Evolutionary conservation across 2,888 invertebrate genomes (phyloP).

Genomic region (Trissolcus japonicus): DNA sequence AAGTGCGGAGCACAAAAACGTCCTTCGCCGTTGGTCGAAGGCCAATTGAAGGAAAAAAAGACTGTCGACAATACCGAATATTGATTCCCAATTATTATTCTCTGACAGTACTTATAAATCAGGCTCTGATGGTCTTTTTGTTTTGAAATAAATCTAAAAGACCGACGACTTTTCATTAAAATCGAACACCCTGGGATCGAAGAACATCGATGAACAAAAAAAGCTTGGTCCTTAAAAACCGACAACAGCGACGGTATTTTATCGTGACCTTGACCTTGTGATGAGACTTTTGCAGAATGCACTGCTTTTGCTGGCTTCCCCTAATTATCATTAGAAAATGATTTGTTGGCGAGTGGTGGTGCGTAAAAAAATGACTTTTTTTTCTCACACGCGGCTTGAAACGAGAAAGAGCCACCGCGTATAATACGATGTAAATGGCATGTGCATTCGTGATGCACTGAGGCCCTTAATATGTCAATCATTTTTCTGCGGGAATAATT

Average conservation of each 20-base stretch:
- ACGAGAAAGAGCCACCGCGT: slow-evolving; percentile 20
- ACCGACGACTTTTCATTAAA: too few relatives aligned
- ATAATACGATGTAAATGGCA: slow-evolving; percentile 50
- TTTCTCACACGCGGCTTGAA: slow-evolving; percentile 16
- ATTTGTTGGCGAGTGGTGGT: slow-evolving; percentile 32
- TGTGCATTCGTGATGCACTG: slow-evolving; percentile 42
- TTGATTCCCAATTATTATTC: slow-evolving; percentile 17
- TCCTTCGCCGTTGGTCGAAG: slow-evolving; percentile 7
- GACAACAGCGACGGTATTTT: not conserved
- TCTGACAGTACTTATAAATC: not conserved
- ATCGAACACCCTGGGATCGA: not conserved
- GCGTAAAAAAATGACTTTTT: slow-evolving; percentile 26
- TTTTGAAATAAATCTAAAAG: not conserved
- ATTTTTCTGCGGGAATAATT: slow-evolving; percentile 51
- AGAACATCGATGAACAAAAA: not conserved
- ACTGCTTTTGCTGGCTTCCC: not conserved
- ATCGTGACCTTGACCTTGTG: slow-evolving; percentile 8
- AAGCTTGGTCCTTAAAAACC: not conserved
- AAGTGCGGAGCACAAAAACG: slow-evolving; percentile 13
- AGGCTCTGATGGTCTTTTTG: not conserved
- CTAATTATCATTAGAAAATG: slow-evolving; percentile 37
- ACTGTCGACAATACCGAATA: slow-evolving; percentile 4
- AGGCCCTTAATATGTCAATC: slow-evolving; percentile 55
- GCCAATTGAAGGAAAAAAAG: slow-evolving; percentile 7
- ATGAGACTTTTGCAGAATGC: not conserved